A percentile compares a stretch with the other conserved stretches of the same genome.
Conservation (phyloP, 2,797 vertebrate species). For the Myotis daubentonii region DNA sequence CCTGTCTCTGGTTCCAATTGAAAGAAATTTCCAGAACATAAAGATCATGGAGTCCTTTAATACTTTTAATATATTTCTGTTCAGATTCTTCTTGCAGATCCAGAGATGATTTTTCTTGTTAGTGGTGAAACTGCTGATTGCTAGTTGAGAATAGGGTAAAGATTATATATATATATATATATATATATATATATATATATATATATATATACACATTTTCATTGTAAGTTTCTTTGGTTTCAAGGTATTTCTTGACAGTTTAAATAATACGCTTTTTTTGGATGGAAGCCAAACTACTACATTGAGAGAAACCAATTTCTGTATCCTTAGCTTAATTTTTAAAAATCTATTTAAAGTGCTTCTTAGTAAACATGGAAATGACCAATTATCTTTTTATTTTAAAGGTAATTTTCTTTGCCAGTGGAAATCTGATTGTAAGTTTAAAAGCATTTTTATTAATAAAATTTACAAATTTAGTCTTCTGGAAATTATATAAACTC, state of each 20-base stretch:
- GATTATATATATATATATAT: not conserved
- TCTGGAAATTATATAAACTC: not conserved
- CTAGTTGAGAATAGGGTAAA: not conserved
- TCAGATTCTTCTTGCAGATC: not conserved
- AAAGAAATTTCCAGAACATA: conserved; percentile 16
- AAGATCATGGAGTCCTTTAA: conserved; percentile 41
- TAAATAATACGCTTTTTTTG: not conserved
- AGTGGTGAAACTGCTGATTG: conserved; percentile 1
- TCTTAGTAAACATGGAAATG: conserved; percentile 28
- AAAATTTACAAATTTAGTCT: not conserved
- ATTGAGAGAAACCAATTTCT: not conserved
- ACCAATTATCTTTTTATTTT: not conserved
- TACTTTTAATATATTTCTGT: conserved; percentile 18
- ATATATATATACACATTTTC: not conserved
- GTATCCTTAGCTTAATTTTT: not conserved
- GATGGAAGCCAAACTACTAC: not conserved
- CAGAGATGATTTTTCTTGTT: conserved; percentile 23
- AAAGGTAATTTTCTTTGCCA: conserved; percentile 16
- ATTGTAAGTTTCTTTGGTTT: not conserved
- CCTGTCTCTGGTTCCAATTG: not conserved
- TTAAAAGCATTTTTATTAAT: conserved; percentile 27
- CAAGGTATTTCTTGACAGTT: not conserved
- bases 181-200: not conserved
- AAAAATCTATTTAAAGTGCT: not conserved
- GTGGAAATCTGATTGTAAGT: not conserved